Conservation (phyloP, 2,888 invertebrate genomes). For the Melolontha melolontha region DNA sequence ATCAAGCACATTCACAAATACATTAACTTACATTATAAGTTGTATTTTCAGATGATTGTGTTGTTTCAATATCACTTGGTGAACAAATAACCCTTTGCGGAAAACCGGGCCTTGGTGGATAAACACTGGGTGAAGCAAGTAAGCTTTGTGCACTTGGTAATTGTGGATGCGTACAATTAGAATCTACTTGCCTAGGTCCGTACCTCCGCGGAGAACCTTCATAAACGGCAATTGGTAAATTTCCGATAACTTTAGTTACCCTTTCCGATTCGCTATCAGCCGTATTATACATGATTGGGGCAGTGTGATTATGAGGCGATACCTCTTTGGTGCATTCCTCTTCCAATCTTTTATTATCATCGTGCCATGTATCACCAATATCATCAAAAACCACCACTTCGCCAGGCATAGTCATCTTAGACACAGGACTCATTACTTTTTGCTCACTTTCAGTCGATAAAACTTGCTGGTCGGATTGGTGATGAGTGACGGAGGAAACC, state of each 20-base stretch:
- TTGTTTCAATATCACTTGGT: constrained; percentile 61
- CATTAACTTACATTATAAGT: constrained; percentile 59
- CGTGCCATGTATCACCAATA: constrained; percentile 86
- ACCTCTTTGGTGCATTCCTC: constrained; percentile 47
- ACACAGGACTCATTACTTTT: constrained; percentile 70
- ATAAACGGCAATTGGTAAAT: constrained; percentile 92
- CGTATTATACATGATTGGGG: constrained; percentile 57
- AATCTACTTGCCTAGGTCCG: constrained; percentile 72
- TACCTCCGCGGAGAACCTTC: constrained; percentile 91
- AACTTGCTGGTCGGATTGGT: constrained; percentile 59
- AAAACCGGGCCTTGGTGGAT: constrained; percentile 88
- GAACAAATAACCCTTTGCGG: constrained; percentile 75
- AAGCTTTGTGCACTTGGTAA: constrained; percentile 71
- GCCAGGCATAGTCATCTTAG: constrained; percentile 75
- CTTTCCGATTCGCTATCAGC: constrained; percentile 60
- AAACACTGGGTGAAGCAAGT: constrained; percentile 75
- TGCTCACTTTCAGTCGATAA: constrained; percentile 63
- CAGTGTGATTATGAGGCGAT: constrained; percentile 53
- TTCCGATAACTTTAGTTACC: constrained; percentile 80
- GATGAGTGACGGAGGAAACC: constrained; percentile 71
- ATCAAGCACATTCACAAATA: not conserved
- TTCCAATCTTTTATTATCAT: constrained; percentile 61
- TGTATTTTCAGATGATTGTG: constrained; percentile 56
- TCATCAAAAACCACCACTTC: constrained; percentile 91
- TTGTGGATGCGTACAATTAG: constrained; percentile 66